Evolutionary conservation across 2,797 vertebrate genomes (phyloP).

Genomic region (Pyrrhura leucotis): DNA sequence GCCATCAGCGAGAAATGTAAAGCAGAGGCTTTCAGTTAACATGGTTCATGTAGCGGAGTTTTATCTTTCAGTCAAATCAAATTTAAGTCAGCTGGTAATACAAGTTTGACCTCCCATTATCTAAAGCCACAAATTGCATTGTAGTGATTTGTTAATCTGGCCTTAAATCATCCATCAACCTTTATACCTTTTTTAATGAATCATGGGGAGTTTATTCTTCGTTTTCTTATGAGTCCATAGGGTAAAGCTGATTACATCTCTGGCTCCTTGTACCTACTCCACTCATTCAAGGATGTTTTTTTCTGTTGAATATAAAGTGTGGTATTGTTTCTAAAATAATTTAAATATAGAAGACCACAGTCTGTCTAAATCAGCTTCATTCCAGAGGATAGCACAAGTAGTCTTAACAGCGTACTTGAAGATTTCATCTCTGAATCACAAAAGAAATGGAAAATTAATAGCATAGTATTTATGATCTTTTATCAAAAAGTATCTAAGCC

Average conservation of each 20-base stretch:
- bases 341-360: not conserved
- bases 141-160: slow-evolving; percentile 67
- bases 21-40: slow-evolving; percentile 70
- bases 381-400: not conserved
- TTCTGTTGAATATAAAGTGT: not conserved
- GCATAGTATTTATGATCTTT: not conserved
- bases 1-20: slow-evolving; percentile 72
- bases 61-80: slow-evolving; percentile 75
- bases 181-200: not conserved
- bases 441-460: not conserved
- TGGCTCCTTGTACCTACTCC: not conserved
- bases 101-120: slow-evolving; percentile 71
- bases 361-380: not conserved
- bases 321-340: slow-evolving; percentile 2
- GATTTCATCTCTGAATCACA: not conserved
- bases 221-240: not conserved
- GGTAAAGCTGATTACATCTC: not conserved
- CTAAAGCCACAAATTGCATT: slow-evolving; percentile 56
- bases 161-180: slow-evolving; percentile 1
- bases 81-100: slow-evolving; percentile 76
- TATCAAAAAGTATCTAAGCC: not conserved
- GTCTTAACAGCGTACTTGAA: not conserved
- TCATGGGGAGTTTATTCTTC: not conserved
- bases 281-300: not conserved
- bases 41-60: slow-evolving; percentile 54